phyloP scores from a whole-genome alignment of 2,888 invertebrate genomes.

The Sinopyrophorus schimmeli region DNA sequence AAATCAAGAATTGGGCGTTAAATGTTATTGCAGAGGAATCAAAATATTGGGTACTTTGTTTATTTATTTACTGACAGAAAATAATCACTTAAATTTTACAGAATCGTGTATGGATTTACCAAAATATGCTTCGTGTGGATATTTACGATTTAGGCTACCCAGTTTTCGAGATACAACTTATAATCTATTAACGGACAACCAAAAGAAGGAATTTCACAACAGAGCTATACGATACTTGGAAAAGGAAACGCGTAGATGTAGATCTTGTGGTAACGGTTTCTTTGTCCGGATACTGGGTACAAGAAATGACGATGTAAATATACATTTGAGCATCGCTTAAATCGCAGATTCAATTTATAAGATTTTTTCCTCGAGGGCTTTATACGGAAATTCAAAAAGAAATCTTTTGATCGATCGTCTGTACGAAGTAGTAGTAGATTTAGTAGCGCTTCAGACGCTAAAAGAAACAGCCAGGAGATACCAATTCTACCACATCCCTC shows the following conservation, averaged over 20 bases:
- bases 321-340: too few relatives aligned
- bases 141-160: slow-evolving; percentile 62
- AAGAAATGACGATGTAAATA: slow-evolving; percentile 46
- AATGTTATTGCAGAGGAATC: slow-evolving; percentile 55
- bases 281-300: slow-evolving; percentile 58
- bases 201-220: slow-evolving; percentile 65
- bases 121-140: slow-evolving; percentile 65
- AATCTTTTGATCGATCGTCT: too few relatives aligned
- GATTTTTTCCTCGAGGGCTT: too few relatives aligned
- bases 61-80: background rate
- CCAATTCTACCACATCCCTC: too few relatives aligned
- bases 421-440: too few relatives aligned
- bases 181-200: slow-evolving; percentile 64
- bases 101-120: slow-evolving; percentile 56
- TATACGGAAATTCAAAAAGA: too few relatives aligned
- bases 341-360: too few relatives aligned
- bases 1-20: slow-evolving; percentile 44
- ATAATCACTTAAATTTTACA: background rate
- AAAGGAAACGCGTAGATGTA: slow-evolving; percentile 62
- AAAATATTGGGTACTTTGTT: slow-evolving; percentile 47
- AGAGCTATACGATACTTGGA: slow-evolving; percentile 63
- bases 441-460: too few relatives aligned
- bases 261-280: slow-evolving; percentile 61
- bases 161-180: slow-evolving; percentile 65
- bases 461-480: too few relatives aligned